Conservation (phyloP, 1,140 invertebrate genomes). For the Ostrea edulis region DNA sequence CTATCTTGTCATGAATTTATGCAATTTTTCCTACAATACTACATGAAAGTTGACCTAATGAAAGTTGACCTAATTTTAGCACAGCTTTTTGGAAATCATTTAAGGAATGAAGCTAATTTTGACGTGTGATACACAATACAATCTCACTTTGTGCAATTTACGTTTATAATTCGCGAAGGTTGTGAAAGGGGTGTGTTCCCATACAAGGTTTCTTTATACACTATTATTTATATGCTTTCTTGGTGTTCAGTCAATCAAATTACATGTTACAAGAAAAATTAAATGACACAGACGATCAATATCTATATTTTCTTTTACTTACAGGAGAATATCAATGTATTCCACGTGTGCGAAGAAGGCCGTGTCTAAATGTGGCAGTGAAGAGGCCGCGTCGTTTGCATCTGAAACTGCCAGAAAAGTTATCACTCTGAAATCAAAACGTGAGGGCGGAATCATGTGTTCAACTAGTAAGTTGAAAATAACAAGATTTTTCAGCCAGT, state of each 20-base stretch:
- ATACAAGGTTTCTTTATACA: too few relatives aligned
- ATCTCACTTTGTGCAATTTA: too few relatives aligned
- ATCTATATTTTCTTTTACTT: background rate
- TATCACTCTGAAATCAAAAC: background rate
- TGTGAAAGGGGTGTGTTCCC: too few relatives aligned
- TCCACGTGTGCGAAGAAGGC: background rate
- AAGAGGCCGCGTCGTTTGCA: background rate
- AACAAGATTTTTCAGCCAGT: too few relatives aligned
- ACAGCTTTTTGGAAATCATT: background rate
- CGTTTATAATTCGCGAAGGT: background rate
- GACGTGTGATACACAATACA: too few relatives aligned
- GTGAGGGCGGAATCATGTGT: background rate
- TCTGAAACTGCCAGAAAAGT: background rate
- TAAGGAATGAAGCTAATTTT: too few relatives aligned
- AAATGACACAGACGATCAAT: background rate
- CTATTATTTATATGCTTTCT: too few relatives aligned
- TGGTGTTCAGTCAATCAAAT: too few relatives aligned
- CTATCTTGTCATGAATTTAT: background rate
- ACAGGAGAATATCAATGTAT: background rate
- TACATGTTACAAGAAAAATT: too few relatives aligned
- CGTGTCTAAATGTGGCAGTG: background rate
- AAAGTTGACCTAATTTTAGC: too few relatives aligned
- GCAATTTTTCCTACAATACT: background rate
- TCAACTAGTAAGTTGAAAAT: background rate
- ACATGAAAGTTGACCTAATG: too few relatives aligned